Percentiles rank a stretch among this genome's conserved stretches.
Conservation (phyloP, 2,113 vertebrate genomes). For the Erinaceus europaeus region DNA sequence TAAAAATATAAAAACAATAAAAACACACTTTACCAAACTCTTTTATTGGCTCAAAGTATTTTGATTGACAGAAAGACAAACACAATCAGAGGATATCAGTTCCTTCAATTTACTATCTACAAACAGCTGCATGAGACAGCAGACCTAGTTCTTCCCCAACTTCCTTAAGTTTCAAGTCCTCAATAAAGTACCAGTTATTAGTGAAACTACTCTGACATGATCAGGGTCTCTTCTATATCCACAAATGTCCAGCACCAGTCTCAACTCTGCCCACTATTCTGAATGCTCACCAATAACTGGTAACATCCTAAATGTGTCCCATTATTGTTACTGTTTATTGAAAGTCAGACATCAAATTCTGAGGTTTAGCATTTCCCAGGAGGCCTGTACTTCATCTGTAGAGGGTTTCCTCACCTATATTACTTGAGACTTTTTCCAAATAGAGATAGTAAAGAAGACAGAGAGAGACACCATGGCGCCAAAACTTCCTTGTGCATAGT, state of each 20-base stretch:
- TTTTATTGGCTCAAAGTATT: not conserved
- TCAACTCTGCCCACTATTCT: too few relatives aligned
- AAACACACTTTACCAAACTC: not conserved
- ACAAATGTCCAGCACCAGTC: accelerated
- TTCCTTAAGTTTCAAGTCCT: not conserved
- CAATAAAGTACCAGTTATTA: too few relatives aligned
- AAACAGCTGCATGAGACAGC: not conserved
- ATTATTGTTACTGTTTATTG: accelerated
- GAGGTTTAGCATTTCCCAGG: not conserved
- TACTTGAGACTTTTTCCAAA: not conserved
- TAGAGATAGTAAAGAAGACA: too few relatives aligned
- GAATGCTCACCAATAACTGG: not conserved
- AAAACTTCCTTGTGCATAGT: too few relatives aligned
- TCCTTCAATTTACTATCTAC: not conserved
- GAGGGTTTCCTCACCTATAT: not conserved
- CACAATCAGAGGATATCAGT: not conserved
- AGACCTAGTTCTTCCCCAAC: not conserved
- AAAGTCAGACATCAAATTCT: not conserved
- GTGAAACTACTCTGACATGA: not conserved
- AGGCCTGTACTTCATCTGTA: too few relatives aligned
- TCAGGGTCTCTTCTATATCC: too few relatives aligned
- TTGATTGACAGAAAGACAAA: not conserved
- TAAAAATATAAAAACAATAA: too few relatives aligned
- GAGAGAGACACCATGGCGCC: too few relatives aligned
- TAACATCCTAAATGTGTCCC: not conserved